A percentile compares a stretch with the other conserved stretches of the same genome.
Conservation (phyloP, 1,140 invertebrate genomes). For the Andricus grossulariae region DNA sequence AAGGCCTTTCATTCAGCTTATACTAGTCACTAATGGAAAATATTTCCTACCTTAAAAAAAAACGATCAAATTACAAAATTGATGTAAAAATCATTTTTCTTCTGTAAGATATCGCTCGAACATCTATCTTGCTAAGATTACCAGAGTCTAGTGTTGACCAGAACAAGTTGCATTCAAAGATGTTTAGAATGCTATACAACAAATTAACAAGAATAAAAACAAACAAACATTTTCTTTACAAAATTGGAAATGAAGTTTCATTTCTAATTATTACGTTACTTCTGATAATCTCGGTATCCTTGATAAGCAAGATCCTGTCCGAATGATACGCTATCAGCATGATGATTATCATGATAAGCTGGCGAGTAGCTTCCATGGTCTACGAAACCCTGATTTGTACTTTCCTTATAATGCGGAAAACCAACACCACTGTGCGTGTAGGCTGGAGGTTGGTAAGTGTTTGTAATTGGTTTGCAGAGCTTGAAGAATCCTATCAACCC, state of each 20-base stretch:
- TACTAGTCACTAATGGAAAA: not conserved
- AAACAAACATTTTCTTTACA: not conserved
- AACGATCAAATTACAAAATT: too few species aligned
- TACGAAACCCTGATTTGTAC: constrained; percentile 57
- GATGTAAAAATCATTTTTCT: too few species aligned
- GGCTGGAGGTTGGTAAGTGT: constrained; percentile 67
- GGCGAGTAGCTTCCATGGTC: constrained; percentile 57
- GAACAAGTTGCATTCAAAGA: too few species aligned
- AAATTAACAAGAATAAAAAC: not conserved
- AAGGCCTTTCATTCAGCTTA: too few species aligned
- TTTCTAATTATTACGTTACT: constrained; percentile 32
- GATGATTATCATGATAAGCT: constrained; percentile 62
- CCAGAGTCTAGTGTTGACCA: too few species aligned
- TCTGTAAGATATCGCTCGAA: too few species aligned
- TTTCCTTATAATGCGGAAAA: constrained; percentile 75
- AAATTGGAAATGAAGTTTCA: not conserved
- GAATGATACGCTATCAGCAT: constrained; percentile 77
- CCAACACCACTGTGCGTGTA: constrained; percentile 78
- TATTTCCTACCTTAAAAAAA: not conserved
- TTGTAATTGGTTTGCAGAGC: constrained; percentile 79
- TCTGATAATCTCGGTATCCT: constrained; percentile 79
- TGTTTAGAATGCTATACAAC: not conserved
- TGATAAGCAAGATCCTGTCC: constrained; percentile 82
- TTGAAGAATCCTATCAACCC: constrained; percentile 88
- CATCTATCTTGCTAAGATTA: too few species aligned